Evolutionary conservation across 2,888 invertebrate genomes (phyloP).

Genomic region (Dinocampus coccinellae): DNA sequence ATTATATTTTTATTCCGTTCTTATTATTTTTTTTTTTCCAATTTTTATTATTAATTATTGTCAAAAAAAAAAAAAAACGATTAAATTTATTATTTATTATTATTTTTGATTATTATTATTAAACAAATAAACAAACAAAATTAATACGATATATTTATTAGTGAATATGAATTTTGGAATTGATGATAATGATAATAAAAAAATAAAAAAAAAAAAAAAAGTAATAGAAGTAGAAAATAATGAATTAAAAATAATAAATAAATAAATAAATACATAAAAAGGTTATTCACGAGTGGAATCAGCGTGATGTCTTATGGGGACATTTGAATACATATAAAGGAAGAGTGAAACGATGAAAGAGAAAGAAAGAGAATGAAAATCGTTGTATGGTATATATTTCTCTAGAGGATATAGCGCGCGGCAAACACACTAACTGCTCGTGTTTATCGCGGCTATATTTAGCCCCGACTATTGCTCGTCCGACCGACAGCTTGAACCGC

Average conservation of each 20-base stretch:
- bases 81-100: too few relatives aligned
- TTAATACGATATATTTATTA: too few relatives aligned
- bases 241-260: neutral
- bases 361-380: conserved; percentile 1
- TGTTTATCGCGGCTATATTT: conserved; percentile 67
- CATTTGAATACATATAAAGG: neutral
- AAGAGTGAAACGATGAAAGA: neutral
- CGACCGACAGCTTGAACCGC: conserved; percentile 53
- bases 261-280: neutral
- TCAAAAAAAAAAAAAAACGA: too few relatives aligned
- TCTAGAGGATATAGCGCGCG: conserved; percentile 51
- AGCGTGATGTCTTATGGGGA: neutral
- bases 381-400: conserved; percentile 23
- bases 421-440: conserved; percentile 59
- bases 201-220: too few relatives aligned
- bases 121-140: neutral
- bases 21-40: too few relatives aligned
- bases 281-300: neutral
- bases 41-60: too few relatives aligned
- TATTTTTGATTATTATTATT: too few relatives aligned
- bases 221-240: neutral
- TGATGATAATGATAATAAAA: neutral
- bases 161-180: neutral
- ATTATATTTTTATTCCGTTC: too few relatives aligned
- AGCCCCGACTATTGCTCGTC: conserved; percentile 62